Percentiles rank a stretch among this genome's conserved stretches.
Conservation (phyloP, 2,113 vertebrate genomes). For the Petrocephalus zakoni region DNA sequence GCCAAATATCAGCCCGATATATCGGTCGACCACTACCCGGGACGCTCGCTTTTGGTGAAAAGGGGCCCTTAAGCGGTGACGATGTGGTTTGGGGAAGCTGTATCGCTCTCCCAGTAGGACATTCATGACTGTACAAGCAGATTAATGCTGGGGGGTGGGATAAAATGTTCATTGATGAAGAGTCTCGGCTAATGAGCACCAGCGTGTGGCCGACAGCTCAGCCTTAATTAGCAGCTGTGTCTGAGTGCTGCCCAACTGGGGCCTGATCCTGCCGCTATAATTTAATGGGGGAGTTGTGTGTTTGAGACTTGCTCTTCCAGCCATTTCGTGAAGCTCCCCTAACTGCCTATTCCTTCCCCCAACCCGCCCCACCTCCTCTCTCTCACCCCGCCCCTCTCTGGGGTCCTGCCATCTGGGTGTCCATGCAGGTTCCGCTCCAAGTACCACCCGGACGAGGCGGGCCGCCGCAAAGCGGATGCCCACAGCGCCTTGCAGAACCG, state of each 20-base stretch:
- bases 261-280: neutral
- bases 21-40: no score
- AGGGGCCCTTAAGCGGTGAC: neutral
- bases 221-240: neutral
- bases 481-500: constrained; percentile 73
- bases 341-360: constrained; percentile 22
- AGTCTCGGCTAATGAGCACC: neutral
- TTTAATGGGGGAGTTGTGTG: neutral
- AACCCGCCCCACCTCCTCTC: constrained; percentile 16
- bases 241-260: neutral
- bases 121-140: constrained; percentile 1
- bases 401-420: neutral
- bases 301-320: neutral
- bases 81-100: neutral
- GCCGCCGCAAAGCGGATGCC: constrained; percentile 71
- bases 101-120: neutral
- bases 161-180: neutral
- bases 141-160: neutral
- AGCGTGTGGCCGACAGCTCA: neutral
- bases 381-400: constrained; percentile 14
- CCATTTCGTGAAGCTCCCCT: neutral
- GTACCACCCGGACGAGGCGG: constrained; percentile 86
- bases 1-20: no score
- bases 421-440: constrained; percentile 82
- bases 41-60: neutral